Evolutionary conservation across 2,113 vertebrate genomes (phyloP).

Genomic region (Oncorhynchus masou): DNA sequence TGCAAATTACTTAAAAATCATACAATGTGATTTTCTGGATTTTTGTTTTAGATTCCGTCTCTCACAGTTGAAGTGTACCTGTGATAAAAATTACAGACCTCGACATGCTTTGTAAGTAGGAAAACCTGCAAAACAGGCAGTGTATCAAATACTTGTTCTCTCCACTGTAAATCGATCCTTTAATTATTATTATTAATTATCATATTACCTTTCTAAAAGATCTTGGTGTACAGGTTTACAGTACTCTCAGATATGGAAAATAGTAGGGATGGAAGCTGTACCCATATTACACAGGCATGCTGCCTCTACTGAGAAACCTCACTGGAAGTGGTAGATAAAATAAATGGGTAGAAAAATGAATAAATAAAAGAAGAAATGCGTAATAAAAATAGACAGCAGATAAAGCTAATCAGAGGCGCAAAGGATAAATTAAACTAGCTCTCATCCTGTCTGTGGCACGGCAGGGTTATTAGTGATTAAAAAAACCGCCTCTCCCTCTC

Average conservation of each 20-base stretch:
- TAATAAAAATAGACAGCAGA: slow-evolving; percentile 22
- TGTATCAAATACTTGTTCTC: too few species aligned
- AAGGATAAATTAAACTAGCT: slow-evolving; percentile 25
- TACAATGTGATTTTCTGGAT: too few species aligned
- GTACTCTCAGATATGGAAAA: not conserved
- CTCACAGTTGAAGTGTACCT: too few species aligned
- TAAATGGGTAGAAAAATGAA: not conserved
- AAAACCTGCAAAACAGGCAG: too few species aligned
- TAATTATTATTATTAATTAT: slow-evolving; percentile 12
- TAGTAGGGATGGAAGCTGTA: not conserved
- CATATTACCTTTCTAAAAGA: not conserved
- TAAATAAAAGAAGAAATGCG: slow-evolving; percentile 16
- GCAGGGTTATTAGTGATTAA: slow-evolving; percentile 20
- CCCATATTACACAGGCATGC: not conserved
- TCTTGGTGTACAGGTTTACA: not conserved
- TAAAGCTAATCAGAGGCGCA: slow-evolving; percentile 42
- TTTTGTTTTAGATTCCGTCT: too few species aligned
- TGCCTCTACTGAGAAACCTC: slow-evolving; percentile 1
- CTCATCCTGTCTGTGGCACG: slow-evolving; percentile 17
- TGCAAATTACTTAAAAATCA: too few species aligned
- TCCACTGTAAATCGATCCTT: slow-evolving; percentile 5
- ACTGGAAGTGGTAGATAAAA: slow-evolving; percentile 18
- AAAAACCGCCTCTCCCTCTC: slow-evolving; percentile 11
- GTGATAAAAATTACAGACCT: too few species aligned
- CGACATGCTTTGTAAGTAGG: too few species aligned